Base-by-base conservation (phyloP, 2,888 invertebrate species). In the Blera fallax region DNA sequence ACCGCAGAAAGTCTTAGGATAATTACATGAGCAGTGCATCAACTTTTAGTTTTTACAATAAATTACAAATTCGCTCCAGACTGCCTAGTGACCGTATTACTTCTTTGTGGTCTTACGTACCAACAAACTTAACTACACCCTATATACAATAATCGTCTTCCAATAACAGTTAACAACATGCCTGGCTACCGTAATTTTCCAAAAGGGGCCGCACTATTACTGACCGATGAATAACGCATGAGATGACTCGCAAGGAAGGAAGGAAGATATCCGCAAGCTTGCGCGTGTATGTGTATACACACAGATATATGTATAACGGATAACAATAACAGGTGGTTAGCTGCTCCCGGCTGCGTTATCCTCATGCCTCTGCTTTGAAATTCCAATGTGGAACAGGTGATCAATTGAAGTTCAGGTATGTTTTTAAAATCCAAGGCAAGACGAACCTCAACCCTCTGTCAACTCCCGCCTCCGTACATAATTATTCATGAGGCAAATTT, bases 171-270 rank as follows among this genome's bases (percentile, higher is more conserved):
- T 40, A 64, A 50, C 60, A 52, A 69, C 48, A 18, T 32, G 18
- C 48, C 45, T n/a, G 14, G 50, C 79, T 74, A 64, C 79, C 69
- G 84, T 74, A 58, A 83, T 69, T 64, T 40, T 24, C 21, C n/a
- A 60, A 60, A 54, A 40, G 34, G 16, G 29, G 16, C 43, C 83
- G 54, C 52, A 27, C 37, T 37, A 43, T 48, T 24, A 62, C 50
- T 43, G n/a, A 21, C 69, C 72, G 18, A 79, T 84, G 83, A 84
- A 84, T 84, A 79, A 84, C 83, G 29, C 83, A 84, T 84, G 80
- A 84, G 84, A 70, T 52, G 45, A 52, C 48, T 50, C 7, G 24
- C 60, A 40, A 54, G 18, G 18, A 43, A 45, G 11, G 45, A 54
- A 79, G 45, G 29, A 78, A 67, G 67, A 62, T 62, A 67, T 54